Evolutionary conservation across 2,888 invertebrate species (phyloP), one percentile per base, ranked within the genome.

Genomic region (Epsilonema sp.): DNA sequence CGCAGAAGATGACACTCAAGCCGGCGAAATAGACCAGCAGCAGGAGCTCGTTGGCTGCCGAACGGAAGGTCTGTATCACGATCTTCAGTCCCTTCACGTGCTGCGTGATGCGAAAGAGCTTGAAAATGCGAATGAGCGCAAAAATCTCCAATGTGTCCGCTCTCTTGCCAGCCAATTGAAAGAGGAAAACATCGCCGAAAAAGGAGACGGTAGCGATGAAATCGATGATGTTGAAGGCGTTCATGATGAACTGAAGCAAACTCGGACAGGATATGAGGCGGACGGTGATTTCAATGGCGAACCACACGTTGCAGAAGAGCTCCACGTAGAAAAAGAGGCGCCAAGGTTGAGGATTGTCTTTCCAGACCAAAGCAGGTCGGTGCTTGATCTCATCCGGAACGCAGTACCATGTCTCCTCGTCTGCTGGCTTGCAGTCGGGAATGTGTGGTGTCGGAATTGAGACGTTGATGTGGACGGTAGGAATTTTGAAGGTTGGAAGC

Each of bases 281-380:
- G 16, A 31, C 31, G 31, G 31, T 31, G 11, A 31, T 8, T 31
- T 31, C 31, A 8, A 31, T 8, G 8, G 31, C 16, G 72, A 94
- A 94, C 92, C 94, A 94, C 51, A 89, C 85, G 70, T 90, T 89
- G 73, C 89, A 90, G 57, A 89, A 79, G 73, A 87, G 89, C 72
- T 94, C 92, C 65, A 92, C 85, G 74, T 90, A 92, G 74, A 90
- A 90, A 74, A 94, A 94, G 61, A 86, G n/a, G n/a, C n/a, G n/a
- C n/a, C n/a, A n/a, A n/a, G n/a, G n/a, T n/a, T n/a, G n/a, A n/a
- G n/a, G n/a, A n/a, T n/a, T n/a, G n/a, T n/a, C n/a, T n/a, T n/a
- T n/a, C n/a, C n/a, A n/a, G n/a, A n/a, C n/a, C n/a, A n/a, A n/a
- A n/a, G n/a, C n/a, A n/a, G n/a, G n/a, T n/a, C n/a, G n/a, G n/a